These are phyloP conservation scores for Parnassius apollo DNA, from an alignment of 2,888 invertebrate genomes.

Conservation along the genomic window DNA sequence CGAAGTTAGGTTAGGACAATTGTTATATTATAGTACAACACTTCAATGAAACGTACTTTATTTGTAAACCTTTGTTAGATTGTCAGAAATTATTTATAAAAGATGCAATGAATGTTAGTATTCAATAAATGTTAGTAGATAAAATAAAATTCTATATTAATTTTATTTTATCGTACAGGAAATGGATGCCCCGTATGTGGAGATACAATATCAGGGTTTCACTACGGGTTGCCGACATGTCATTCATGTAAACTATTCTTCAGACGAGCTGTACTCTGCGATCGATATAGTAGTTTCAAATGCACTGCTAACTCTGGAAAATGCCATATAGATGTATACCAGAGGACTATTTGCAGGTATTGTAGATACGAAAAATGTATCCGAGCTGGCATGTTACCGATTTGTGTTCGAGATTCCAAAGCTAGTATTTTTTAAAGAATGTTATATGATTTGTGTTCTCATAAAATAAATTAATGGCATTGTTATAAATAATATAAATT, in stretches of 20 bases:
- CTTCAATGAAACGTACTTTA: too few species aligned
- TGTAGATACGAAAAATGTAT: conserved; percentile 50
- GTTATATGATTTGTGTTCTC: too few species aligned
- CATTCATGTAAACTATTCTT: conserved; percentile 61
- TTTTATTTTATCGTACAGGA: background rate
- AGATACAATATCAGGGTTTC: conserved; percentile 45
- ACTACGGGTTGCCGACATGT: conserved; percentile 54
- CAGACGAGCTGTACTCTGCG: conserved; percentile 44
- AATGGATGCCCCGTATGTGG: conserved; percentile 49
- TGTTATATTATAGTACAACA: too few species aligned
- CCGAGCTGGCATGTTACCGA: conserved; percentile 44
- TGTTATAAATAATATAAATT: too few species aligned
- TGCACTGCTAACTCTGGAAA: background rate
- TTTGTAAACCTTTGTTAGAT: too few species aligned
- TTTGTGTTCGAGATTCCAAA: conserved; percentile 36
- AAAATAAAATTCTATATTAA: background rate
- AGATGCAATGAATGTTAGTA: too few species aligned
- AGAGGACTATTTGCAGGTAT: conserved; percentile 48
- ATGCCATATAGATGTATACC: conserved; percentile 42
- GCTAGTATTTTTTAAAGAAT: background rate
- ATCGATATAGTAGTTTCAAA: background rate
- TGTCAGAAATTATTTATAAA: too few species aligned
- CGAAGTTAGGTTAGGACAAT: too few species aligned
- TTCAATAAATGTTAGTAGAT: too few species aligned
- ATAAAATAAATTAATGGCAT: too few species aligned